Evolutionary conservation across 37 sponge, comb jelly and placozoan genomes (phyloP).

Genomic region (Spongilla lacustris): DNA sequence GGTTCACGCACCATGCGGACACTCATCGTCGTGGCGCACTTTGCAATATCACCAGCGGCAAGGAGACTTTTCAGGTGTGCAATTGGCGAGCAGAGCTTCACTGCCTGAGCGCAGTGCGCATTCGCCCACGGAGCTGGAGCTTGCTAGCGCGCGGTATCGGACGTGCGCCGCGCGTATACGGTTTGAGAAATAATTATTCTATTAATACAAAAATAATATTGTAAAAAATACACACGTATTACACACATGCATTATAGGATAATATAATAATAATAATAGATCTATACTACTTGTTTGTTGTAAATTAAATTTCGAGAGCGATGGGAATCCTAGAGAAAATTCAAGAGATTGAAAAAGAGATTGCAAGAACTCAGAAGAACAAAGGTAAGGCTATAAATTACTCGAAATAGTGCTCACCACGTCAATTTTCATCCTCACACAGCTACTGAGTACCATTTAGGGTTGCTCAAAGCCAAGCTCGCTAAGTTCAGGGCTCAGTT

Average conservation of each 20-base stretch:
- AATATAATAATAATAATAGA: neutral
- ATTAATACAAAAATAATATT: neutral
- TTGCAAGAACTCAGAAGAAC: slow-evolving; percentile 97
- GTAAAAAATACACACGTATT: no score
- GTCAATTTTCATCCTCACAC: neutral
- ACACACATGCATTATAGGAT: no score
- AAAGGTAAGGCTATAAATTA: slow-evolving; percentile 69
- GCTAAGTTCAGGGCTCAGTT: slow-evolving; percentile 97
- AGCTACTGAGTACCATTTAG: slow-evolving; percentile 99
- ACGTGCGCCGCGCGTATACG: neutral
- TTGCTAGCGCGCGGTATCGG: neutral
- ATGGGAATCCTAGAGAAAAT: slow-evolving; percentile 99
- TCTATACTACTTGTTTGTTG: neutral
- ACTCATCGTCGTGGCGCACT: neutral
- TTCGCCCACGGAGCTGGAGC: no score
- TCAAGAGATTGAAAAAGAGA: slow-evolving; percentile 94
- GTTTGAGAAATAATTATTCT: neutral
- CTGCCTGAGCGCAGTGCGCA: neutral
- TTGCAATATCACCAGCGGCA: neutral
- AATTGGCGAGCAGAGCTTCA: neutral
- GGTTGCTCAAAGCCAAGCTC: slow-evolving; percentile 97
- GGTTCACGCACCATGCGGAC: neutral
- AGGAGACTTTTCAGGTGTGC: neutral
- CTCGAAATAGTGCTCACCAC: slow-evolving; percentile 3
- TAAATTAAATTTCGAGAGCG: neutral